Evolutionary conservation across 2,888 invertebrate genomes (phyloP).

Genomic region (Oxystoma pomonae): DNA sequence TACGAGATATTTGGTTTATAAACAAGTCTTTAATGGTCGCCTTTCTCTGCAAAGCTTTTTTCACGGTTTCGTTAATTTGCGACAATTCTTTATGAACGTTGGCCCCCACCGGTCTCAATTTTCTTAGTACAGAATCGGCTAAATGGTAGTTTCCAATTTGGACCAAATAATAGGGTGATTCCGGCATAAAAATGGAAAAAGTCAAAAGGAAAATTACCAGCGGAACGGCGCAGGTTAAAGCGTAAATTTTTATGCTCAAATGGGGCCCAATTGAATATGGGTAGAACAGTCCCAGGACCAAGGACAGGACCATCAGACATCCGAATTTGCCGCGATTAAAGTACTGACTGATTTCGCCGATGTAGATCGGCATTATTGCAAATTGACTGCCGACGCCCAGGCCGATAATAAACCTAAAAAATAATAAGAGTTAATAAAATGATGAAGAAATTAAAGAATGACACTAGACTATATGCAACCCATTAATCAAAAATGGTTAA

Average conservation of each 20-base stretch:
- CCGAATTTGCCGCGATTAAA: constrained; percentile 68
- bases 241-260: constrained; percentile 17
- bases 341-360: constrained; percentile 78
- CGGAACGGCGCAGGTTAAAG: constrained; percentile 21
- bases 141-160: constrained; percentile 53
- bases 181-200: constrained; percentile 24
- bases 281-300: constrained; percentile 23
- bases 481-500: too few species aligned
- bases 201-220: constrained; percentile 21
- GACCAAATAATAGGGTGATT: constrained; percentile 29
- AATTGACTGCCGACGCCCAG: constrained; percentile 64
- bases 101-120: constrained; percentile 27
- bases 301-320: constrained; percentile 42
- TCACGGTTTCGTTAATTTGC: constrained; percentile 20
- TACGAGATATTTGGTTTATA: constrained; percentile 63
- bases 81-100: constrained; percentile 22
- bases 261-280: constrained; percentile 26
- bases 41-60: constrained; percentile 15
- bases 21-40: constrained; percentile 52
- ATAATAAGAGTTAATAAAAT: too few species aligned
- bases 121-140: constrained; percentile 61
- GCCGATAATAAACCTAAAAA: constrained; percentile 52
- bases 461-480: too few species aligned
- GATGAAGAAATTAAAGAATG: too few species aligned
- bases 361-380: constrained; percentile 75